Conservation (phyloP, 2,113 vertebrate species). For the Solenodon paradoxus region DNA sequence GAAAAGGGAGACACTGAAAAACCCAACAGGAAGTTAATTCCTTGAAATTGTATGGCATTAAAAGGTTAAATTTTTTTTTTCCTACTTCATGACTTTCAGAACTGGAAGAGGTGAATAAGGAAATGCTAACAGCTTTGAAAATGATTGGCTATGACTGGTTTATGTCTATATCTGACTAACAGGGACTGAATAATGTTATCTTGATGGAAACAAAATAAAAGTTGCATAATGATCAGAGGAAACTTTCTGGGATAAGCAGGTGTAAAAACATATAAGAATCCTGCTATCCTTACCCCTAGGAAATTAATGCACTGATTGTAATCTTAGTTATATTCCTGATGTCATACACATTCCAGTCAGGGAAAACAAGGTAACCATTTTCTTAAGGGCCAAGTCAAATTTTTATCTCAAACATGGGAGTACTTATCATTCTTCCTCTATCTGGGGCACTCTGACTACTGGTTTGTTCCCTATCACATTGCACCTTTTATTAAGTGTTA, state of each 20-base stretch:
- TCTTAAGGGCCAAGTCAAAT: not conserved
- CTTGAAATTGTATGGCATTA: not conserved
- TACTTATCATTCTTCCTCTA: not conserved
- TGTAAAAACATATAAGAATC: not conserved
- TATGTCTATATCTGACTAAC: not conserved
- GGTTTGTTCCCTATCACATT: not conserved
- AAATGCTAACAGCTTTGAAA: slow-evolving; percentile 17
- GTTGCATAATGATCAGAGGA: not conserved
- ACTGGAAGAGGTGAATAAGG: not conserved
- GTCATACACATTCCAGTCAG: not conserved
- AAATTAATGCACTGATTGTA: not conserved
- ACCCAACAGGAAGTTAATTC: not conserved
- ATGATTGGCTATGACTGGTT: not conserved
- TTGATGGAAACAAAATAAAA: not conserved
- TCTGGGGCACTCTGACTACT: not conserved
- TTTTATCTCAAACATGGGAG: not conserved
- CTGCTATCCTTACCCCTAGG: not conserved
- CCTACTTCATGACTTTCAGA: not conserved
- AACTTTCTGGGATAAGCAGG: not conserved
- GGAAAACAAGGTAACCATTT: not conserved
- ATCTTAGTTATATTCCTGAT: not conserved
- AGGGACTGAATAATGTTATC: not conserved
- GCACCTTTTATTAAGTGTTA: not conserved
- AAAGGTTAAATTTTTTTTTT: not conserved
- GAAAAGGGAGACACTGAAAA: not conserved